Conservation (phyloP, 2,888 invertebrate species). For the Teinopalpus imperialis region DNA sequence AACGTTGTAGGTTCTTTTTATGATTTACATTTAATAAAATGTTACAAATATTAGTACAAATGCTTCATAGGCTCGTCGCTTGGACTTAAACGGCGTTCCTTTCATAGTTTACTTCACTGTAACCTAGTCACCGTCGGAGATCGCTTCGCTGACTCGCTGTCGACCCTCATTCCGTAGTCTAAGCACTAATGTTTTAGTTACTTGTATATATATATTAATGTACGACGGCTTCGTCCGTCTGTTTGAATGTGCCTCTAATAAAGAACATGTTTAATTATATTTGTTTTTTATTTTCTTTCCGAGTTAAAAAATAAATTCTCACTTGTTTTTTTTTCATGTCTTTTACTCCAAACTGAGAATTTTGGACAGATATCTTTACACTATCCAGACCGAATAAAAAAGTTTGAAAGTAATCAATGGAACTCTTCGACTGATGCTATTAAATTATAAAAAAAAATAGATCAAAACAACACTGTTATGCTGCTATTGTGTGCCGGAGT, state of each 20-base stretch:
- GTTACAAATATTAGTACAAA: constrained; percentile 19
- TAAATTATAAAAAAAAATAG: too few species aligned
- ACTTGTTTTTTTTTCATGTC: too few species aligned
- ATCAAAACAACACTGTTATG: too few species aligned
- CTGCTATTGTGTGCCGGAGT: too few species aligned
- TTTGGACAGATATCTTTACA: too few species aligned
- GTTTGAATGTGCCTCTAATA: constrained; percentile 77
- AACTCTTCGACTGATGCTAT: too few species aligned
- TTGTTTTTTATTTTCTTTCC: constrained; percentile 34
- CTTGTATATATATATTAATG: constrained; percentile 47
- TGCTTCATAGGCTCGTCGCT: neutral
- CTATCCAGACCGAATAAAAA: too few species aligned
- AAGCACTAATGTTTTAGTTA: constrained; percentile 44
- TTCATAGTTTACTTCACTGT: constrained; percentile 44
- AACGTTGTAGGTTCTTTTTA: too few species aligned
- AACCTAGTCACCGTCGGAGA: constrained; percentile 61
- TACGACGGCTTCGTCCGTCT: constrained; percentile 53
- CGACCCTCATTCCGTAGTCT: constrained; percentile 44
- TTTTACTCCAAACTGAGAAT: too few species aligned
- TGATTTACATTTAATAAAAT: too few species aligned
- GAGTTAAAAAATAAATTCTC: too few species aligned
- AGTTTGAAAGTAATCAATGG: too few species aligned
- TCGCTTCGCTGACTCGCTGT: constrained; percentile 46
- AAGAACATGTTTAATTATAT: constrained; percentile 57
- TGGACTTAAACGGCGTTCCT: constrained; percentile 37